Base-by-base conservation (phyloP, 1,140 invertebrate genomes). In the Nomia melanderi region DNA sequence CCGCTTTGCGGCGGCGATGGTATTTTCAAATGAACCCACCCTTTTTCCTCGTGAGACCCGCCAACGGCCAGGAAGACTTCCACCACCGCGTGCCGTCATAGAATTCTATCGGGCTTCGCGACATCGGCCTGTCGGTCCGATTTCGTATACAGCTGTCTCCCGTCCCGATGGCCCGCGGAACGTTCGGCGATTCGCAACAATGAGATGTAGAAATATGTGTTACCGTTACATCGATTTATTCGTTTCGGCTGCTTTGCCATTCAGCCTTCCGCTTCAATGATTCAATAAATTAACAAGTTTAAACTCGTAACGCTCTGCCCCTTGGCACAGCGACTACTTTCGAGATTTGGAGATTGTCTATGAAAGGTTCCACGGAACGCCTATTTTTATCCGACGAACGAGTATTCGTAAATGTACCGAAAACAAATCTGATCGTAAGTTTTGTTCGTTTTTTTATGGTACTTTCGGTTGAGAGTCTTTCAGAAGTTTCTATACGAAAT, bases 21-120 rank as follows among this genome's bases (percentile, higher is more conserved):
- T 85, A 79, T 82, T 86, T 86, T 82, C 74, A 80, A 84, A 84
- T 78, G 79, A 79, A 86, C 64, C 69, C 82, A 75, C 74, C 82
- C 72, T 84, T 83, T 85, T 85, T 81, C 75, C 79, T 69, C 70
- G 50, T 31, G 41, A 62, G 54, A 33, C 57, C 53, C 39, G 59
- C 54, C 56, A 23, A 29, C 72, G 44, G 8, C 23, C 64, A 33
- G 11, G 20, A 27, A 70, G 54, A 50, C 27, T 77, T 25, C 54
- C 62, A 39, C 29, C 69, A 29, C 31, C 23, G 29, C 74, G 33
- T 29, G 44, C 31, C 79, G 78, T 77, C 73, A 71, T 64, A 75
- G 81, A 78, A 82, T 83, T 82, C 80, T 60, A 50, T 5, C 53
- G 23, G 33, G 57, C 69, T n/a, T 39, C 41, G 47, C 47, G 44